Evolutionary conservation across 2,797 vertebrate species (phyloP), one percentile per base, ranked within the genome.

Genomic region (Falco rusticolus): DNA sequence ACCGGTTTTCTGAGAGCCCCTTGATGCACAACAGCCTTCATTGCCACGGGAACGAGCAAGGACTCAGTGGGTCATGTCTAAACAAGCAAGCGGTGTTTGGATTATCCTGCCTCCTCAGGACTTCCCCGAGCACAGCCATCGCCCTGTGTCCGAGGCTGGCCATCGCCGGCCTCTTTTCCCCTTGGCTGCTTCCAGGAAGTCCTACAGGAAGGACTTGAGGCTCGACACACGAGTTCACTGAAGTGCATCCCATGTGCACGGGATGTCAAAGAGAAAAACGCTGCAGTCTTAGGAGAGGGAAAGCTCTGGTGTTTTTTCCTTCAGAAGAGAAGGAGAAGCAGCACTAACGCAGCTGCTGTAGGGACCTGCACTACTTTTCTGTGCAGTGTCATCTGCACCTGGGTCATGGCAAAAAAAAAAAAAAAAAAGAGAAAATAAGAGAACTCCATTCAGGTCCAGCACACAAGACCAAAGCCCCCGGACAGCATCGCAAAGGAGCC

Each of bases 111-210:
- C 80, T 89, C 20, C 66, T 57, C 60, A 18, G 64, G 77, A 69
- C 26, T 59, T 72, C 76, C 86, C 77, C 25, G 43, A 84, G 43
- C 61, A 20, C 3, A 0, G 75, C 47, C 31, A 4, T 50, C 34
- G 71, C 86, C 75, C 60, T 7, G 56, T 33, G 26, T 33, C 79
- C 3, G 0, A 51, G 57, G 15, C 92, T 64, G 65, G 50, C 1
- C 3, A 37, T 34, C 5, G 1, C 50, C 20, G 75, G 90, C 60
- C 51, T 74, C 91, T 88, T 71, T 86, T 64, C 83, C 95, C 75
- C 47, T 70, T 18, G 39, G 76, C 76, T 78, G 50, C 77, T 92
- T 78, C 88, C 95, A 95, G 96, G 96, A 97, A 96, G 45, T 43
- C 64, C 86, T 90, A 37, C 94, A 95, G 96, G 96, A 96, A 96